Evolutionary conservation across 2,113 vertebrate species (phyloP).

Genomic region (Prinia subflava): DNA sequence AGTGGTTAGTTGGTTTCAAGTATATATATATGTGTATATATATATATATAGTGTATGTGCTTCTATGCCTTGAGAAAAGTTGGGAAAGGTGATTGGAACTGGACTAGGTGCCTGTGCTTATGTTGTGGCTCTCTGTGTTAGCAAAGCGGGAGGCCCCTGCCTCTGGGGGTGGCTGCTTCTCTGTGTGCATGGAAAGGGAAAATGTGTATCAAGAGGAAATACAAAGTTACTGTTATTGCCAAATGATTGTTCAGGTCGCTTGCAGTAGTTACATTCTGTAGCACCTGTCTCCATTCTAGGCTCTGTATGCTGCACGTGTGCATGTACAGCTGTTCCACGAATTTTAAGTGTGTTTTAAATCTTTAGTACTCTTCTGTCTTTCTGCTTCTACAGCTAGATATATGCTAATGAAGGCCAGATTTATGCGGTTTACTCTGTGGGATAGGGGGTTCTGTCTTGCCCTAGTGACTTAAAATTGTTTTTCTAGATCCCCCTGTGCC

Average conservation of each 20-base stretch:
- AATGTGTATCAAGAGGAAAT: background rate
- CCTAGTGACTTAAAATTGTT: background rate
- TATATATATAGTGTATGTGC: background rate
- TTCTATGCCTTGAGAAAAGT: background rate
- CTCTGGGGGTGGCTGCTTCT: background rate
- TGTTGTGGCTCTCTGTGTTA: background rate
- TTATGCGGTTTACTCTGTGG: background rate
- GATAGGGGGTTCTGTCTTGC: background rate
- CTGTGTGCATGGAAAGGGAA: background rate
- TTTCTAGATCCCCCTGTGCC: background rate
- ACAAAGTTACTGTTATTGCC: background rate
- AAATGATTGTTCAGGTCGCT: background rate
- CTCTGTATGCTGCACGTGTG: rapidly evolving
- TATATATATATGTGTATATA: background rate
- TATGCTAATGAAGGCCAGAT: background rate
- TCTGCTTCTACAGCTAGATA: background rate
- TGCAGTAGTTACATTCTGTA: background rate
- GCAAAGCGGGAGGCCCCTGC: rapidly evolving
- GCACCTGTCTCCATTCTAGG: background rate
- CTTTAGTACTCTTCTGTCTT: background rate
- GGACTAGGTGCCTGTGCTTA: background rate
- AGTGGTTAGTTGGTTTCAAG: background rate
- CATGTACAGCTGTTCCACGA: background rate
- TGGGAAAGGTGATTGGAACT: background rate
- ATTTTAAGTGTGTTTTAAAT: background rate